Evolutionary conservation across 2,888 invertebrate genomes (phyloP).

Genomic region (Phaedon cochleariae): DNA sequence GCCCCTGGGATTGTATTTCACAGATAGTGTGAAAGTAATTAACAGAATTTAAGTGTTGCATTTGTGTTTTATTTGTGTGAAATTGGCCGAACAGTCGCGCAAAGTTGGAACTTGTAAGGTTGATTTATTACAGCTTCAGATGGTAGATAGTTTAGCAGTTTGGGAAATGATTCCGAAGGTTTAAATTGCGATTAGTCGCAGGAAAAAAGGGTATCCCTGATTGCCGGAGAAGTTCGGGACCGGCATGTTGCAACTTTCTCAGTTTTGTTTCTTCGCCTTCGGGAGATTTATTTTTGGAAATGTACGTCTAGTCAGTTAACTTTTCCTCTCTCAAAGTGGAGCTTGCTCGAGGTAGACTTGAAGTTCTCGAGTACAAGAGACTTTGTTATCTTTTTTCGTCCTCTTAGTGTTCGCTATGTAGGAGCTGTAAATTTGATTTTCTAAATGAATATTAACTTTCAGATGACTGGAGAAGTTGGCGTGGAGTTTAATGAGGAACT

Average conservation of each 20-base stretch:
- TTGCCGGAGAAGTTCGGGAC: conserved; percentile 17
- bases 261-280: conserved; percentile 12
- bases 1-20: conserved; percentile 33
- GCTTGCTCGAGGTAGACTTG: conserved; percentile 26
- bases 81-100: conserved; percentile 32
- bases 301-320: conserved; percentile 29
- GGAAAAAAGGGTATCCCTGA: conserved; percentile 11
- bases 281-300: conserved; percentile 28
- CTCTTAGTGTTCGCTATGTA: conserved; percentile 11
- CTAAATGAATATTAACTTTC: conserved; percentile 31
- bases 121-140: conserved; percentile 35
- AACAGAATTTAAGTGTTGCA: conserved; percentile 37
- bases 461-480: conserved; percentile 25
- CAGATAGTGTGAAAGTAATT: conserved; percentile 38
- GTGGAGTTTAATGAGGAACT: conserved; percentile 25
- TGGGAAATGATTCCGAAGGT: conserved; percentile 21
- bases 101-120: conserved; percentile 24
- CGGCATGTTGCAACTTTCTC: conserved; percentile 12
- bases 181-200: conserved; percentile 28
- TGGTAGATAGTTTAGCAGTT: conserved; percentile 32
- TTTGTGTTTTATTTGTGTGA: conserved; percentile 34
- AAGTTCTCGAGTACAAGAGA: conserved; percentile 19
- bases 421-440: conserved; percentile 26
- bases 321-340: conserved; percentile 26
- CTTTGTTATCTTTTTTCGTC: conserved; percentile 13